A percentile compares a stretch with the other conserved stretches of the same genome.
Conservation (phyloP, 2,888 invertebrate species). For the Therioaphis trifolii region DNA sequence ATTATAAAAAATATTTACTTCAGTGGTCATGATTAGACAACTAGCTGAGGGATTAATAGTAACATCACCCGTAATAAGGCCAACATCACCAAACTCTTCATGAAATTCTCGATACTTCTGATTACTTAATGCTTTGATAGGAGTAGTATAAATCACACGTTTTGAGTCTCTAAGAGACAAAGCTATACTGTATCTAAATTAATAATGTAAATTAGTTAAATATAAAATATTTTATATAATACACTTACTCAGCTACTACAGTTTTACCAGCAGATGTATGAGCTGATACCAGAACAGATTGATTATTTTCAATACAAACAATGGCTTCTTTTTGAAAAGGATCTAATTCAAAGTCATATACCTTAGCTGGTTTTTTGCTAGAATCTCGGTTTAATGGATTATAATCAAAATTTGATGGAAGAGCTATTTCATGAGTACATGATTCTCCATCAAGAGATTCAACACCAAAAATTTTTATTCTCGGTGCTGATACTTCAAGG, state of each 20-base stretch:
- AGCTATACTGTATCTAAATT: slow-evolving; percentile 88
- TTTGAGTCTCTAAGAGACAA: slow-evolving; percentile 93
- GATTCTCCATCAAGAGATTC: slow-evolving; percentile 73
- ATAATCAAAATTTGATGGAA: slow-evolving; percentile 88
- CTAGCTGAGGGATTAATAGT: slow-evolving; percentile 98
- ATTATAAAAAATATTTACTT: slow-evolving; percentile 72
- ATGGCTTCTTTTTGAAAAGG: slow-evolving; percentile 98
- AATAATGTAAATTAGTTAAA: not conserved
- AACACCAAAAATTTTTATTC: slow-evolving; percentile 58
- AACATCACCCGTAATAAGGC: slow-evolving; percentile 98
- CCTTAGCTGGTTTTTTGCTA: slow-evolving; percentile 78
- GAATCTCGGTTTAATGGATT: slow-evolving; percentile 71
- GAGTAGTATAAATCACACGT: slow-evolving; percentile 98
- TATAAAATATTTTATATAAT: not conserved
- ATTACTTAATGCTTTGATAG: slow-evolving; percentile 98
- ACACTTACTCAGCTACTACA: slow-evolving; percentile 94
- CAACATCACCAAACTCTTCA: slow-evolving; percentile 95
- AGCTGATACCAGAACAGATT: slow-evolving; percentile 97
- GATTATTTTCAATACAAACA: slow-evolving; percentile 95
- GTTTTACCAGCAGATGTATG: slow-evolving; percentile 99
- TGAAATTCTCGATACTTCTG: slow-evolving; percentile 98
- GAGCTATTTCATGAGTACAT: slow-evolving; percentile 96
- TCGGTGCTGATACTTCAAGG: slow-evolving; percentile 37
- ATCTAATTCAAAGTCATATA: slow-evolving; percentile 94
- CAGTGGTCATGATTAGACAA: slow-evolving; percentile 99